Evolutionary conservation across 2,888 invertebrate species (phyloP).

Genomic region (Danaus chrysippus): DNA sequence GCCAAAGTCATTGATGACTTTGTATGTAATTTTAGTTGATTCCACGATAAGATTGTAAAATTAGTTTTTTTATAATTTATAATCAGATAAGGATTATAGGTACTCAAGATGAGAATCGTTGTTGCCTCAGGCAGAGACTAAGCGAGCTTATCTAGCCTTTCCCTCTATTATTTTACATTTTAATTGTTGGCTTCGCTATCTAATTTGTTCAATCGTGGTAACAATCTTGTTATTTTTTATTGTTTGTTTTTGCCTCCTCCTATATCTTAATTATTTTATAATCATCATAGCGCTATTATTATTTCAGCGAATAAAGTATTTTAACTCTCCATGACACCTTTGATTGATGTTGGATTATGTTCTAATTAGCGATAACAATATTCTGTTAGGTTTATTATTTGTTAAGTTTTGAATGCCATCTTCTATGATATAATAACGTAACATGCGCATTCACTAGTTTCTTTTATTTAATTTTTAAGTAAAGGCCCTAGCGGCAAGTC

Average conservation of each 20-base stretch:
- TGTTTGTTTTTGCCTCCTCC: constrained; percentile 18
- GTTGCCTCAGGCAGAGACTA: constrained; percentile 48
- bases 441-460: neutral
- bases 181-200: constrained; percentile 34
- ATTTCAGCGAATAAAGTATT: neutral
- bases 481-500: constrained; percentile 48
- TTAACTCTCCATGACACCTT: neutral
- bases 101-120: constrained; percentile 57
- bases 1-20: constrained; percentile 6
- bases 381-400: too few species aligned
- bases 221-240: constrained; percentile 17
- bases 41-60: neutral
- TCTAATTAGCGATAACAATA: too few species aligned
- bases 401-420: too few species aligned
- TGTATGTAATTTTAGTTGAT: constrained; percentile 2
- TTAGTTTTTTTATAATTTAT: neutral
- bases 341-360: too few species aligned
- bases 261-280: constrained; percentile 2
- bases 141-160: constrained; percentile 45
- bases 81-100: constrained; percentile 46
- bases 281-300: neutral
- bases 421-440: neutral
- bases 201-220: constrained; percentile 24
- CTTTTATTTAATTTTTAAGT: neutral
- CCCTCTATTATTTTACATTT: constrained; percentile 37